Percentiles rank a stretch among this genome's conserved stretches.
Conservation (phyloP, 2,888 invertebrate species). For the Hyppa rectilinea region DNA sequence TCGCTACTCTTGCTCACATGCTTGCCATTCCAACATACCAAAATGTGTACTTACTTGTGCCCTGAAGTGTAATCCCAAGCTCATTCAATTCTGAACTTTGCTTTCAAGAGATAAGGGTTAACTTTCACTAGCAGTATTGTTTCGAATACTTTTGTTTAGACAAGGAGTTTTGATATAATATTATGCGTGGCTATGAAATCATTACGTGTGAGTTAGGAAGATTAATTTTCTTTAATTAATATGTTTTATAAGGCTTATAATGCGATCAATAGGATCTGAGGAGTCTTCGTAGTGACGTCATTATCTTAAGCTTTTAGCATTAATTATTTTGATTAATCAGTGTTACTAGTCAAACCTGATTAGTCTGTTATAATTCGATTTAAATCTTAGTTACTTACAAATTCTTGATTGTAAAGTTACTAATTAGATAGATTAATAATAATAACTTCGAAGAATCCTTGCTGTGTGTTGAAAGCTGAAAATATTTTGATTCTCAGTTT, state of each 20-base stretch:
- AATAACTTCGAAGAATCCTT: slow-evolving; percentile 1
- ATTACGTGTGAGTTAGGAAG: slow-evolving; percentile 41
- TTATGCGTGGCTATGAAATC: slow-evolving; percentile 52
- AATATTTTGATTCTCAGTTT: neutral
- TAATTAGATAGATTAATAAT: slow-evolving; percentile 7
- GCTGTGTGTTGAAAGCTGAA: neutral
- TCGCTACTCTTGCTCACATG: slow-evolving; percentile 65
- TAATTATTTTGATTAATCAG: slow-evolving; percentile 32
- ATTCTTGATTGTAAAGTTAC: neutral
- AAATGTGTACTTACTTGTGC: slow-evolving; percentile 61
- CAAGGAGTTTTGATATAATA: slow-evolving; percentile 50
- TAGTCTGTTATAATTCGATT: slow-evolving; percentile 8
- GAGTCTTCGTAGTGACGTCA: slow-evolving; percentile 8
- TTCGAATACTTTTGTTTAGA: slow-evolving; percentile 55
- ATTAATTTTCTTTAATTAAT: slow-evolving; percentile 60
- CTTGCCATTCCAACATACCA: slow-evolving; percentile 68
- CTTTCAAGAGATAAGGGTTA: slow-evolving; percentile 20
- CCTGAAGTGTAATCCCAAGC: slow-evolving; percentile 47
- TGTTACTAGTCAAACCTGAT: neutral
- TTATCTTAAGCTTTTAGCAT: slow-evolving; percentile 19
- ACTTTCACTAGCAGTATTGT: slow-evolving; percentile 34
- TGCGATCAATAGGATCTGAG: slow-evolving; percentile 9
- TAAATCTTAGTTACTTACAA: neutral
- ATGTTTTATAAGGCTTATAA: slow-evolving; percentile 35
- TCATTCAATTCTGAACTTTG: slow-evolving; percentile 41